Evolutionary conservation across 2,113 vertebrate genomes (phyloP), one percentile per base, ranked within the genome.

Genomic region (Clarias batrachus): DNA sequence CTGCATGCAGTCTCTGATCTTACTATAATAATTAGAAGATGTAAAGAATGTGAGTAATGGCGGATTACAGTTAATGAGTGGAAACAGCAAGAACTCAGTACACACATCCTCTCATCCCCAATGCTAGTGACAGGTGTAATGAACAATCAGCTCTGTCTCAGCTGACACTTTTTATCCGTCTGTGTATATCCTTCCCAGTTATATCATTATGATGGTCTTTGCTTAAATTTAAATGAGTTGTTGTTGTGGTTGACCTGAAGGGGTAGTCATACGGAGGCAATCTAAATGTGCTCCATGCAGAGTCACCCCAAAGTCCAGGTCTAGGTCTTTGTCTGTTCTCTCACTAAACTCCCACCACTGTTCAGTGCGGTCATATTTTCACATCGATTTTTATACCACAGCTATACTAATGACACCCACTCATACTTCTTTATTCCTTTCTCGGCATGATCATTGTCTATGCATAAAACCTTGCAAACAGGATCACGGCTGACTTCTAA

Each of bases 21-120:
- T 65, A 71, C 25, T 70, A 66, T 82, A 68, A 74, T 30, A 73
- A 48, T 81, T 79, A 85, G 30, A 54, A 23, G 52, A 70, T 84
- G 83, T 87, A 79, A 84, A 57, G 21, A 74, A 81, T 74, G 78
- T 59, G 54, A n/a, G n/a, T 19, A 54, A 84, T 16, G 71, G 37
- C 66, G 19, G 54, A 23, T 66, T 37, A 17, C 30, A 56, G 33
- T 70, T 52, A 57, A 59, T 48, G 4, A 57, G 63, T n/a, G 41
- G 71, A 30, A 85, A 66, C 57, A 60, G 37, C 37, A 77, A 63
- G 41, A 56, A 37, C 2, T 65, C 60, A 52, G 14, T 17, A 23
- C 59, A 52, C 41, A 23, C 66, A 74, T 59, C n/a, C 30, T 56
- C 82, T 70, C 57, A 33, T 73, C 66, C 19, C 30, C 33, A 48